Conservation (phyloP, 2,113 vertebrate species). For the Cardinalis cardinalis region DNA sequence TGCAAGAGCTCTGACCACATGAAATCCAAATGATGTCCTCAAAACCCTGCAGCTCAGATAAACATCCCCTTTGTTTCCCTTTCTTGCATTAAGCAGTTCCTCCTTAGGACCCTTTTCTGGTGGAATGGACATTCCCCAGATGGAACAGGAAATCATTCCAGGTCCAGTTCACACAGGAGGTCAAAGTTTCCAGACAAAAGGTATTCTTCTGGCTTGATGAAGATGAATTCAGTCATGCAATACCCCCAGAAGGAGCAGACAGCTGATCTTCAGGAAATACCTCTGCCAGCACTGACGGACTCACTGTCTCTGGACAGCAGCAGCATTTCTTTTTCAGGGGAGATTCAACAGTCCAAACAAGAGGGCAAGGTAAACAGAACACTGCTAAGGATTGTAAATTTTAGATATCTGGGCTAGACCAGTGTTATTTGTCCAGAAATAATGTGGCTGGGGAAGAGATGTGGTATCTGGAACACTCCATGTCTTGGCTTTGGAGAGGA, state of each 20-base stretch:
- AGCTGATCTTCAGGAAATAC: not conserved
- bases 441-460: not conserved
- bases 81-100: not conserved
- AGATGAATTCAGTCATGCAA: not conserved
- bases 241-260: not conserved
- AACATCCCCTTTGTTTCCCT: not conserved
- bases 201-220: not conserved
- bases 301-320: accelerated
- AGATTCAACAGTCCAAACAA: not conserved
- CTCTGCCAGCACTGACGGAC: accelerated
- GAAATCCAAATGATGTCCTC: not conserved
- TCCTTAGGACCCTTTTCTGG: not conserved
- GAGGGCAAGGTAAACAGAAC: not conserved
- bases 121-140: not conserved
- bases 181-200: not conserved
- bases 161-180: not conserved
- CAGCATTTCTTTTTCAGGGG: not conserved
- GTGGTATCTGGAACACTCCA: not conserved
- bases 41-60: not conserved
- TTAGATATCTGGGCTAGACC: not conserved
- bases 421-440: not conserved
- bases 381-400: not conserved
- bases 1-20: not conserved
- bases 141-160: not conserved
- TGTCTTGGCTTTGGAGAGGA: not conserved